Conservation (phyloP, 2,113 vertebrate genomes). For the Pseudopipra pipra region DNA sequence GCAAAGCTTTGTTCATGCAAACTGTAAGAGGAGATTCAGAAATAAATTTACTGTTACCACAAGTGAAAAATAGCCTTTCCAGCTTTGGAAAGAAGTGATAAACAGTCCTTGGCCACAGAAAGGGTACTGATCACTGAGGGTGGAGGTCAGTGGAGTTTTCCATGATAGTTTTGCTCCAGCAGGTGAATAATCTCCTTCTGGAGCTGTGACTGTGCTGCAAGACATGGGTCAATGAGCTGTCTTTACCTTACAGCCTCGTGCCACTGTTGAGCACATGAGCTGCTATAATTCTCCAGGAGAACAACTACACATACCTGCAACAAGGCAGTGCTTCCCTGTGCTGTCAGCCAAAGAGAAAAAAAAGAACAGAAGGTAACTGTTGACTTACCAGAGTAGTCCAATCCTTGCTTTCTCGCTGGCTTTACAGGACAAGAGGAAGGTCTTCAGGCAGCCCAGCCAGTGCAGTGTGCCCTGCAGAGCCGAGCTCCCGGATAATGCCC, state of each 20-base stretch:
- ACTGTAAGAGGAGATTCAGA: background rate
- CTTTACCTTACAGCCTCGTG: background rate
- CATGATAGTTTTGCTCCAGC: background rate
- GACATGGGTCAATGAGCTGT: background rate
- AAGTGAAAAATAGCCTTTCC: background rate
- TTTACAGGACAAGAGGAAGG: background rate
- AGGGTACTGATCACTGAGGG: background rate
- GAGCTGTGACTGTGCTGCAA: background rate
- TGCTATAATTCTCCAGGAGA: background rate
- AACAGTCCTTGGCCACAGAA: background rate
- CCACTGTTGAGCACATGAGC: background rate
- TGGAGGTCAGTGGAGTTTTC: background rate
- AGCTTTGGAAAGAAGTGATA: background rate
- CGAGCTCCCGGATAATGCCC: background rate
- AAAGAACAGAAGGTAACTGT: background rate
- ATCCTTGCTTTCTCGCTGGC: background rate
- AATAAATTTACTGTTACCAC: background rate
- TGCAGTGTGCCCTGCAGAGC: background rate
- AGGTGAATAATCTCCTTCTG: background rate
- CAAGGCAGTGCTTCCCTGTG: background rate
- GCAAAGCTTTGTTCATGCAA: background rate
- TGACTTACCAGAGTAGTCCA: slow-evolving; percentile 36
- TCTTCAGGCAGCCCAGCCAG: background rate
- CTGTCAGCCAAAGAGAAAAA: background rate
- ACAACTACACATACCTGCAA: background rate